Evolutionary conservation across 2,113 vertebrate genomes (phyloP).

Genomic region (Craseonycteris thonglongyai): DNA sequence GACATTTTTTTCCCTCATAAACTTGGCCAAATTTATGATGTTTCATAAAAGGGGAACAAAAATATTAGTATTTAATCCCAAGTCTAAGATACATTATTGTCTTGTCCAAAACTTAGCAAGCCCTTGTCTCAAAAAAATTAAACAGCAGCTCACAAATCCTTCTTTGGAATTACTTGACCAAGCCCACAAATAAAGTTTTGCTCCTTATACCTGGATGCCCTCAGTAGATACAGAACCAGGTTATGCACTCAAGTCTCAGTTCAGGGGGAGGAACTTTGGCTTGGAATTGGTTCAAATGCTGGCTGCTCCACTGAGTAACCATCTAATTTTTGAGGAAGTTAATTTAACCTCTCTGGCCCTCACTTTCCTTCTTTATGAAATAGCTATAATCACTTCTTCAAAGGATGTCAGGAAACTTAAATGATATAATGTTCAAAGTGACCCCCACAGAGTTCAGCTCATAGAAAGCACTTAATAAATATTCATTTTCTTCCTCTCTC

Average conservation of each 20-base stretch:
- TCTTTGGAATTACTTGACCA: background rate
- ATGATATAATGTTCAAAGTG: background rate
- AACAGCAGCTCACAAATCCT: background rate
- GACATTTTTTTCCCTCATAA: background rate
- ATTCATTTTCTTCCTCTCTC: background rate
- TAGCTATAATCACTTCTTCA: background rate
- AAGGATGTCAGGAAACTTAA: background rate
- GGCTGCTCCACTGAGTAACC: background rate
- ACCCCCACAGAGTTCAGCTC: background rate
- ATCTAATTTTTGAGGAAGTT: background rate
- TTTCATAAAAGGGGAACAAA: background rate
- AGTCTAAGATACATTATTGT: background rate
- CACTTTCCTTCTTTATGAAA: background rate
- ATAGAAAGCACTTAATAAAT: background rate
- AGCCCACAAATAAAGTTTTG: background rate
- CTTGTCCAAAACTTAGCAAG: background rate
- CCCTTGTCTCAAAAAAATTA: background rate
- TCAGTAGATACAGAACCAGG: background rate
- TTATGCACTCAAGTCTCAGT: background rate
- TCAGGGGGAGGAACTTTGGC: background rate
- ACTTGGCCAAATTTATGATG: background rate
- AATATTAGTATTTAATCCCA: background rate
- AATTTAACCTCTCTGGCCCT: background rate
- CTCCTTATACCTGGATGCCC: background rate
- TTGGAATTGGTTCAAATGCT: background rate